Percentiles rank a stretch among this genome's conserved stretches.
phyloP scores from a whole-genome alignment of 2,888 invertebrate species.

The Tenodera sinensis region DNA sequence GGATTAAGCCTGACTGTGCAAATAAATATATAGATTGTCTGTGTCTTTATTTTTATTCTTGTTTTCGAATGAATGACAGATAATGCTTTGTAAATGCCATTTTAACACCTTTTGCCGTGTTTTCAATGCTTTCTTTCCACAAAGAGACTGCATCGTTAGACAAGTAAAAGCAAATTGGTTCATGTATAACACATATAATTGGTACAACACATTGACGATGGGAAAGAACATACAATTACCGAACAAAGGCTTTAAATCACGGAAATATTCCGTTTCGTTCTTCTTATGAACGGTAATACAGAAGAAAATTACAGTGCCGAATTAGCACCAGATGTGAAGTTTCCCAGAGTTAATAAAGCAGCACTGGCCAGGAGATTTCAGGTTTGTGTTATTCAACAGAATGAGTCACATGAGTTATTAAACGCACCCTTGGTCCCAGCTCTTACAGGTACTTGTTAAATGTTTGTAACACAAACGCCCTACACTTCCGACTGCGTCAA shows the following conservation, averaged over 20 bases:
- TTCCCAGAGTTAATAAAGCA: background rate
- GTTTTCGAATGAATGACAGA: too few species aligned
- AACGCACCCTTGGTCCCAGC: background rate
- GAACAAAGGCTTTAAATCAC: background rate
- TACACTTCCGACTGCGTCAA: background rate
- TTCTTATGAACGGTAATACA: background rate
- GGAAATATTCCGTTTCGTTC: background rate
- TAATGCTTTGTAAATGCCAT: too few species aligned
- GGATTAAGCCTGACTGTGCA: too few species aligned
- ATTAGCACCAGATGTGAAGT: background rate
- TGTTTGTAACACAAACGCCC: background rate
- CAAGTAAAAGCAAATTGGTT: too few species aligned
- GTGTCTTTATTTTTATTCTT: too few species aligned
- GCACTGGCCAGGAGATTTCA: background rate
- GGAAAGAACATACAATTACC: background rate
- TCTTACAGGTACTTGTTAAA: background rate
- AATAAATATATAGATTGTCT: too few species aligned
- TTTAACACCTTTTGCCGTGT: too few species aligned
- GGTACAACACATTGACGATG: too few species aligned
- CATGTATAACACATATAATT: too few species aligned
- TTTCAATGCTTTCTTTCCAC: too few species aligned
- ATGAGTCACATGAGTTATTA: background rate
- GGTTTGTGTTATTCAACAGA: background rate
- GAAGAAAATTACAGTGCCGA: background rate
- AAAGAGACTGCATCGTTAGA: too few species aligned